Percentiles rank a stretch among this genome's conserved stretches.
phyloP scores from a whole-genome alignment of 2,113 vertebrate genomes.

The Pygoscelis adeliae region DNA sequence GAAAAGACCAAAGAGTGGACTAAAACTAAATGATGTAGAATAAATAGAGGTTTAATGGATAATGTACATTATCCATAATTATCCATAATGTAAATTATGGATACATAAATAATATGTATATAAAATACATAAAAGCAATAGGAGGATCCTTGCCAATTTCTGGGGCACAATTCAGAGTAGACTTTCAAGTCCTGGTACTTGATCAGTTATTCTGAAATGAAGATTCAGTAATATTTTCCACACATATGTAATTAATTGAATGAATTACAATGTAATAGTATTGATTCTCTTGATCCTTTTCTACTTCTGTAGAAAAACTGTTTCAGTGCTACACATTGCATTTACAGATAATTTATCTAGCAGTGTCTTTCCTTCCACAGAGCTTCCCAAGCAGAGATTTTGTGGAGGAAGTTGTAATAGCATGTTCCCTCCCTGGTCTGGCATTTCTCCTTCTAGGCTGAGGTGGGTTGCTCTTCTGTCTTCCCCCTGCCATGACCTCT shows the following conservation, averaged over 20 bases:
- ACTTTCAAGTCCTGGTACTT: not conserved
- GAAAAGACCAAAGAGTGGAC: not conserved
- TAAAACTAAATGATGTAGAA: not conserved
- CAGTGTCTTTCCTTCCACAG: not conserved
- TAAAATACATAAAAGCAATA: not conserved
- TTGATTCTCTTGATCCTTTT: conserved; percentile 19
- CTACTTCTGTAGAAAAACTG: not conserved
- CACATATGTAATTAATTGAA: conserved; percentile 16
- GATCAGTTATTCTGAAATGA: conserved; percentile 58
- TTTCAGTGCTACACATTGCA: not conserved
- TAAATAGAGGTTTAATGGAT: not conserved
- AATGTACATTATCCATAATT: not conserved
- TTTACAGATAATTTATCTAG: not conserved
- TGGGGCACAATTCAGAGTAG: not conserved
- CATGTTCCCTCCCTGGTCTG: not conserved
- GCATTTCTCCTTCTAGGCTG: not conserved
- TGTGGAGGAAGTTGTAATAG: not conserved
- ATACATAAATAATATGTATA: too few species aligned
- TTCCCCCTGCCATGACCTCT: not conserved
- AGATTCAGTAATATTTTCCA: conserved; percentile 42
- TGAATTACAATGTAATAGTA: not conserved
- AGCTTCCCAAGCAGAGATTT: not conserved
- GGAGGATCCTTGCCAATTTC: not conserved
- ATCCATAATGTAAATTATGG: too few species aligned
- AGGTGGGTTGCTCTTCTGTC: not conserved